Evolutionary conservation across 2,113 vertebrate species (phyloP), one percentile per base, ranked within the genome.

Genomic region (Channa maculata): DNA sequence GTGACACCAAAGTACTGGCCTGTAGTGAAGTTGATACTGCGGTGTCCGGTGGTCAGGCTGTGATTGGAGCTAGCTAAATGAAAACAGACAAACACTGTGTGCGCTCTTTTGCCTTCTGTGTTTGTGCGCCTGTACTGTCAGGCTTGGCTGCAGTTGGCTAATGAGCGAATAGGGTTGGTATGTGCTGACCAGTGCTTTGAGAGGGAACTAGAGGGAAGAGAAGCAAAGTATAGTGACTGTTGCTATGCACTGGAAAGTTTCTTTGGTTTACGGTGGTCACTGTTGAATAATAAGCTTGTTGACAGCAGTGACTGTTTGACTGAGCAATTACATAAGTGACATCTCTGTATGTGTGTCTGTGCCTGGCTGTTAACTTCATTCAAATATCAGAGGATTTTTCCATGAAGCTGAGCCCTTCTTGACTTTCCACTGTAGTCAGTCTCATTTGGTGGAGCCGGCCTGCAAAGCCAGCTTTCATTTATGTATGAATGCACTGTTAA

Each of bases 141-240:
- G 49, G 74, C 68, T 82, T 78, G 77, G 77, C 77, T 88, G 71
- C 76, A 86, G 75, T 64, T 71, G 45, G 66, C 72, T 54, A 65
- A 83, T 89, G 83, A 87, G 77, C 72, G 74, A 86, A 75, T 72
- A 44, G 65, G 67, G 59, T 74, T 74, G 82, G 83, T 86, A 90
- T 88, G 82, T 82, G 75, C 85, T 79, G 89, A 86, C 77, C 65
- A 66, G 60, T 9, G 70, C 71, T 58, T 62, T 79, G 71, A 57
- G 59, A 82, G 70, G 81, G 34, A 60, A 41, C n/a, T 53, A 70
- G 75, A 53, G 8, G 60, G 14, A 44, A 48, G 51, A 43, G 39
- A 63, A 48, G 37, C 75, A 76, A 80, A 65, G 49, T 33, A 45
- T 61, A 71, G 24, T 34, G 52, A 49, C 49, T 57, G 41, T 84